Evolutionary conservation across 2,888 invertebrate species (phyloP).

Genomic region (Drosophila borealis): DNA sequence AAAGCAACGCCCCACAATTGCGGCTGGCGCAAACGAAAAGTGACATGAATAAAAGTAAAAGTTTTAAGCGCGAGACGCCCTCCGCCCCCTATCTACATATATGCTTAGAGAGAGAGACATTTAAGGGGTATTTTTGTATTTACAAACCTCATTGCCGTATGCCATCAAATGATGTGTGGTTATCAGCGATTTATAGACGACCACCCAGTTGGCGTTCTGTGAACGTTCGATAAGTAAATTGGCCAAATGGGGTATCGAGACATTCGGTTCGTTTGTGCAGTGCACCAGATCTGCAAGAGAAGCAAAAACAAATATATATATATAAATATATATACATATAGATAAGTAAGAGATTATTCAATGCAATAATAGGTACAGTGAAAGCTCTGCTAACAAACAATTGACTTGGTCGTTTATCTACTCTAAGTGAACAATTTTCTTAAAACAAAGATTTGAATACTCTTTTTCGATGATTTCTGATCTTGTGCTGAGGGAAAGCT

Average conservation of each 20-base stretch:
- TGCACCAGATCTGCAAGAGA: slow-evolving; percentile 96
- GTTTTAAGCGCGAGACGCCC: slow-evolving; percentile 15
- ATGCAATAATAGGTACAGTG: not conserved
- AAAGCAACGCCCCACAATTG: slow-evolving; percentile 38
- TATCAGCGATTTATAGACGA: slow-evolving; percentile 98
- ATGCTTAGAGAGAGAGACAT: not conserved
- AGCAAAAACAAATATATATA: slow-evolving; percentile 6
- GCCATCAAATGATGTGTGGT: slow-evolving; percentile 99
- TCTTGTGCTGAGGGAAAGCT: no score
- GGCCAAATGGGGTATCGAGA: slow-evolving; percentile 99
- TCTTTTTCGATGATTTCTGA: no score
- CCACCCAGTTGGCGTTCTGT: slow-evolving; percentile 99
- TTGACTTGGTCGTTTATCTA: no score
- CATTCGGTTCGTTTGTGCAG: slow-evolving; percentile 99
- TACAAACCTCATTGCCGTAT: slow-evolving; percentile 98
- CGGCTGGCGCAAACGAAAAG: slow-evolving; percentile 28
- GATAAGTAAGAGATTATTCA: slow-evolving; percentile 1
- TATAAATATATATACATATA: not conserved
- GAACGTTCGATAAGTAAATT: slow-evolving; percentile 99
- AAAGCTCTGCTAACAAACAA: no score
- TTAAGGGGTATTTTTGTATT: not conserved
- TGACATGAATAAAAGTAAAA: slow-evolving; percentile 46
- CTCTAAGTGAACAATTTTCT: no score
- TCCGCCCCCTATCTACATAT: not conserved
- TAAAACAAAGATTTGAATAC: no score